phyloP scores from a whole-genome alignment of 2,113 vertebrate genomes.

The Platanista minor region DNA sequence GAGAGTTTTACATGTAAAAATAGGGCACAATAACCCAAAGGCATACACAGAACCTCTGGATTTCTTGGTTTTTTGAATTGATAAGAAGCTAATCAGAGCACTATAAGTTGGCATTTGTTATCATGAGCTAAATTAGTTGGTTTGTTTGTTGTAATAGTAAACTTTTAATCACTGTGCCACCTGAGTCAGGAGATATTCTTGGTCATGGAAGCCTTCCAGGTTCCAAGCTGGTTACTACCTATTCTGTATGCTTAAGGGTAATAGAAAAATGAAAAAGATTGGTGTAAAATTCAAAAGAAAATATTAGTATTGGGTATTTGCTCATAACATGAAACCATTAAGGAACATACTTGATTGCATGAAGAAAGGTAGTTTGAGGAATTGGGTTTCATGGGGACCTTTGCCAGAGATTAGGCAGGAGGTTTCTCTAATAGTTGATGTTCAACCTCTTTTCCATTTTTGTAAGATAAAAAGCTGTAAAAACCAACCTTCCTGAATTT shows the following conservation, averaged over 20 bases:
- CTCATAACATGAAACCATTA: neutral
- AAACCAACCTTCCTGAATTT: constrained; percentile 58
- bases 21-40: neutral
- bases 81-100: neutral
- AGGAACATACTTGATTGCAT: neutral
- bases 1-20: neutral
- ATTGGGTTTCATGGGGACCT: neutral
- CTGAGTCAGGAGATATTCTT: neutral
- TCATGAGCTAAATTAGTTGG: neutral
- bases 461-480: constrained; percentile 10
- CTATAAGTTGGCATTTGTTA: neutral
- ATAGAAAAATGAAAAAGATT: neutral
- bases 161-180: neutral
- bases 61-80: neutral
- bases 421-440: constrained; percentile 19
- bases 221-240: neutral
- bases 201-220: neutral
- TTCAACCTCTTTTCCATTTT: constrained; percentile 43
- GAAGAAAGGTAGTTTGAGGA: neutral
- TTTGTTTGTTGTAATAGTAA: neutral
- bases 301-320: neutral
- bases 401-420: neutral
- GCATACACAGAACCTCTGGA: neutral
- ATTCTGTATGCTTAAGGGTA: neutral
- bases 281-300: constrained; percentile 15